Conservation (phyloP, 2,797 vertebrate species). For the Enteromius fasciolatus region DNA sequence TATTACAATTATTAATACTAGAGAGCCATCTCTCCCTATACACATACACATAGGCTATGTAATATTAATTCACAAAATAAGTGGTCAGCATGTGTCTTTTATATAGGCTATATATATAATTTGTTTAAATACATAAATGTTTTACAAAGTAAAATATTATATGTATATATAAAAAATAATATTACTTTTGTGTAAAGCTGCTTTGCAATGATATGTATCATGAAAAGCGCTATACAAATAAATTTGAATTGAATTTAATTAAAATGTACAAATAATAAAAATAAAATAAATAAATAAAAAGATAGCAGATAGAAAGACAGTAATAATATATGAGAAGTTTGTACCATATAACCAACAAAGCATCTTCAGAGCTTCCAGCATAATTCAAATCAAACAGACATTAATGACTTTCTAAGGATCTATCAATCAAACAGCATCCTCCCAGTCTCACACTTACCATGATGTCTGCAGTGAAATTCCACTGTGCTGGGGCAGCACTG, state of each 20-base stretch:
- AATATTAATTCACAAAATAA: neutral
- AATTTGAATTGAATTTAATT: too few species aligned
- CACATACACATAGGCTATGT: neutral
- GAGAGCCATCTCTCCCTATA: neutral
- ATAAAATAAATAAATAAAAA: neutral
- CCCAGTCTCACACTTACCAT: slow-evolving; percentile 37
- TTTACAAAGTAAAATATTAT: neutral
- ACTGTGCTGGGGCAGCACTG: slow-evolving; percentile 16
- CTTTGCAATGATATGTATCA: too few species aligned
- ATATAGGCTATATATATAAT: slow-evolving; percentile 5
- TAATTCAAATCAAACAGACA: neutral
- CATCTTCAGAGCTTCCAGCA: neutral
- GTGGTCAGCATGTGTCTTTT: neutral
- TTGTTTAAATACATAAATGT: neutral
- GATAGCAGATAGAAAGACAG: neutral
- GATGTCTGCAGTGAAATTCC: slow-evolving; percentile 20
- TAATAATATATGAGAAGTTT: neutral
- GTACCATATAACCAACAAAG: neutral
- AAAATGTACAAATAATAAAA: neutral
- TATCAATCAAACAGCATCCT: neutral
- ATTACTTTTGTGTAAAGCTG: too few species aligned
- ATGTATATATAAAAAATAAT: neutral
- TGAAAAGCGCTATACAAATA: too few species aligned
- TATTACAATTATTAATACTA: neutral
- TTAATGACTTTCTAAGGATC: neutral